These are phyloP conservation scores for Podarcis raffonei DNA, from an alignment of 2,113 vertebrate species.

Conservation along the genomic window DNA sequence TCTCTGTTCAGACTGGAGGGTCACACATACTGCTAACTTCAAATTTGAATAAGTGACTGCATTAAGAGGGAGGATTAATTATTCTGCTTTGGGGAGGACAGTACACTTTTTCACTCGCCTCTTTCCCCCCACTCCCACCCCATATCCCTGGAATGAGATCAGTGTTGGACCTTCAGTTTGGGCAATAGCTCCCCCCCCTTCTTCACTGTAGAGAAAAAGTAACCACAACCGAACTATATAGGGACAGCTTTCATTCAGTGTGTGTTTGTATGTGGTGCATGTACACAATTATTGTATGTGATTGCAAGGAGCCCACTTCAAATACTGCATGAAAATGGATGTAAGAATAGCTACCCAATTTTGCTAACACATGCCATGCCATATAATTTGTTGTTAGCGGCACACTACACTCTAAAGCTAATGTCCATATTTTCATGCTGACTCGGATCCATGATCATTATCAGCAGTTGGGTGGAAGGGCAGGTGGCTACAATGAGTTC, in stretches of 20 bases:
- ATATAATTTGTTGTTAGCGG: neutral
- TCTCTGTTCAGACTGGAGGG: neutral
- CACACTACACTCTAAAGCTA: neutral
- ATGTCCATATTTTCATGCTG: neutral
- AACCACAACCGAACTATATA: neutral
- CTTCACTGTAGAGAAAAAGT: neutral
- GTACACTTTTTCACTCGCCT: too few relatives aligned
- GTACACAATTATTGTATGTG: neutral
- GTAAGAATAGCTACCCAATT: neutral
- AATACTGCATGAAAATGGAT: neutral
- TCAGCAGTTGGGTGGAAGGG: neutral
- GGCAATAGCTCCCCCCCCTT: neutral
- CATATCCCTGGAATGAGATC: neutral
- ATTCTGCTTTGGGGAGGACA: neutral
- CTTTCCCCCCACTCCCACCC: neutral
- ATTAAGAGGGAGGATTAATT: neutral
- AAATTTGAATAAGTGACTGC: neutral
- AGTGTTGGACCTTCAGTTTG: neutral
- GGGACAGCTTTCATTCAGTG: neutral
- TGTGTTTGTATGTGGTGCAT: rapidly evolving
- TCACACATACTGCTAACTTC: neutral
- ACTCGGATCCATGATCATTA: neutral
- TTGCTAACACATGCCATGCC: neutral
- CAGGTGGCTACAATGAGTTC: neutral
- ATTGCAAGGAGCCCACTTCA: neutral